Base-by-base conservation (phyloP, 2,888 invertebrate genomes). In the Punctoribates punctum region DNA sequence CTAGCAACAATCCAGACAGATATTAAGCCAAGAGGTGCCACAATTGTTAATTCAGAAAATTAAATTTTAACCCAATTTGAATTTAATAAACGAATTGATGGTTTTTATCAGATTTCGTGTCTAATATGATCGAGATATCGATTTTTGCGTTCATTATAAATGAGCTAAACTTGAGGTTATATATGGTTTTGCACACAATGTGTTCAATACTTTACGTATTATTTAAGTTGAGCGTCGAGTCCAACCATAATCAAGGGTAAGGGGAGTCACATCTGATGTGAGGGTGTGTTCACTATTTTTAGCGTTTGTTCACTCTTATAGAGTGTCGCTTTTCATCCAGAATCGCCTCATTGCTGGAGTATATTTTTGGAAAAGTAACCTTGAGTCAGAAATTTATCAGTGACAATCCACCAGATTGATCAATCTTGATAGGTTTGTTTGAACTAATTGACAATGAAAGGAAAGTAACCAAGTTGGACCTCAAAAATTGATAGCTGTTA, bases 171-270 rank as follows among this genome's bases (percentile, higher is more conserved):
- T 57, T 20, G 20, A 57, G 57, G 25, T 23, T 57, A 23, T 57
- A 25, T 57, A 57, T 57, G 57, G 25, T 25, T 54, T 57, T 13
- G 57, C 57, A 25, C 25, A 65, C 65, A 65, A 65, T 65, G 34
- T 34, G 65, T 65, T 65, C 65, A 62, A 62, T 25, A 54, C 54
- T 25, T 42, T 51, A 51, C 51, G 51, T 51, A 62, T 62, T 62
- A 62, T 65, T n/a, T 65, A 42, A 70, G 20, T 70, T 17, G 17
- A 65, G 11, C 15, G 70, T 23, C n/a, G 70, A 46, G 70, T 70
- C 70, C 70, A 70, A 62, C 23, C 23, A 70, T 70, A 42, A 70
- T 70, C 70, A 70, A 70, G 70, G 70, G 70, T 70, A 70, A 70
- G 70, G 70, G 70, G 70, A 34, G 23, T 15, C 17, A 11, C 13